Evolutionary conservation across 1,140 invertebrate genomes (phyloP), one percentile per base, ranked within the genome.

Genomic region (Atta texana): DNA sequence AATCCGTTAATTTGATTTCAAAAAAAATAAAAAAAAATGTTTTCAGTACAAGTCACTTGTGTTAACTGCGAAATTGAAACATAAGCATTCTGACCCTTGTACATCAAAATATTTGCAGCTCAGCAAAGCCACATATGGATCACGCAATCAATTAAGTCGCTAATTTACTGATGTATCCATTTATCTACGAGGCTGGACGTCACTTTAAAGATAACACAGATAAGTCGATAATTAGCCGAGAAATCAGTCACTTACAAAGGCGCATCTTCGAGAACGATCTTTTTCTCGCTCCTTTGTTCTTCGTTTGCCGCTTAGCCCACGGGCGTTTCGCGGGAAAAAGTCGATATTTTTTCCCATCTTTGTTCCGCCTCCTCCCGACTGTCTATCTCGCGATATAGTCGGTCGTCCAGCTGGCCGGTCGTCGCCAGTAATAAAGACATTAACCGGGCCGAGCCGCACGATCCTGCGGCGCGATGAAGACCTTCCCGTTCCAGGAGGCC

Each of bases 371-470:
- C 51, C 63, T 87, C 64, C 44, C 44, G 53, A 57, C n/a, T 39
- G 55, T 24, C 57, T 57, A 57, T 44, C 61, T 80, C 78, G 78
- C 86, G 81, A 86, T 55, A 86, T 39, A 66, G 77, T 57, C 75
- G 49, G 84, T 78, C 76, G 85, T 77, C 77, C 68, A 57, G 53
- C 39, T 57, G 59, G 72, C 64, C 71, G 75, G 39, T 84, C 90
- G 72, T 89, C 84, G 84, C n/a, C 81, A 61, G 75, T 92, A 91
- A 92, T 92, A 91, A 92, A 92, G 92, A 92, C 91, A 91, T 92
- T 92, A 92, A 72, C 82, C 69, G 72, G 21, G 80, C 66, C 63
- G 77, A 57, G 78, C 87, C 72, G 44, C 69, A 63, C 66, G 69
- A 84, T 74, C 80, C 55, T 84, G 80, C 80, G 82, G 75, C 68